Base-by-base conservation (phyloP, 2,888 invertebrate genomes). In the Cordilura impudica region DNA sequence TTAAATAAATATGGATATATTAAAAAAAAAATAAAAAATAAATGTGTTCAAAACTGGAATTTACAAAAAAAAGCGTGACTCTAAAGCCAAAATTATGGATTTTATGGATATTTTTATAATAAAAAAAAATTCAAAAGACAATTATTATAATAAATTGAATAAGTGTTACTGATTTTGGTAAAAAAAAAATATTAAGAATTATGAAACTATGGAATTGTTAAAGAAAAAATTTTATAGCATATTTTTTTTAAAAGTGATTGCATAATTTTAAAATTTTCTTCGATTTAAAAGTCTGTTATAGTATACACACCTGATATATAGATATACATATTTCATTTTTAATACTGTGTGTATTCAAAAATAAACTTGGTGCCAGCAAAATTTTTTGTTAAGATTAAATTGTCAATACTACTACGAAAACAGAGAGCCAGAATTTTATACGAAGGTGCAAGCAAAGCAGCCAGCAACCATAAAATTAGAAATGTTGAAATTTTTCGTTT, bases 301-400 rank as follows among this genome's bases (percentile, higher is more conserved):
- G 71, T 79, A 79, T 79, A 79, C 79, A 79, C 79, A 79, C 75
- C 71, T 79, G 71, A 79, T 39, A 61, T 56, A 29, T 56, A 43
- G 26, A 49, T 54, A 14, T 43, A n/a, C n/a, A n/a, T n/a, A n/a
- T 69, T 63, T 56, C 0, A 2, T 16, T 54, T 51, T 66, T 58
- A 65, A 66, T 19, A 51, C 51, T 73, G 43, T 69, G 56, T 73
- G 66, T 73, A 54, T 65, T 29, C 19, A 47, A 23, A 67, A 70
- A 70, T 70, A 70, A 63, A 76, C 69, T 21, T 21, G 49, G 23
- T 21, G 23, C 23, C 21, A 47, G 47, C 10, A 21, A 39, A n/a
- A 26, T n/a, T n/a, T 39, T 39, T 39, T n/a, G n/a, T 2, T n/a
- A 12, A 35, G 3, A n/a, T n/a, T 12, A 39, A 39, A 39, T 39